Evolutionary conservation across 2,113 vertebrate species (phyloP).

Genomic region (Amphiprion percula): DNA sequence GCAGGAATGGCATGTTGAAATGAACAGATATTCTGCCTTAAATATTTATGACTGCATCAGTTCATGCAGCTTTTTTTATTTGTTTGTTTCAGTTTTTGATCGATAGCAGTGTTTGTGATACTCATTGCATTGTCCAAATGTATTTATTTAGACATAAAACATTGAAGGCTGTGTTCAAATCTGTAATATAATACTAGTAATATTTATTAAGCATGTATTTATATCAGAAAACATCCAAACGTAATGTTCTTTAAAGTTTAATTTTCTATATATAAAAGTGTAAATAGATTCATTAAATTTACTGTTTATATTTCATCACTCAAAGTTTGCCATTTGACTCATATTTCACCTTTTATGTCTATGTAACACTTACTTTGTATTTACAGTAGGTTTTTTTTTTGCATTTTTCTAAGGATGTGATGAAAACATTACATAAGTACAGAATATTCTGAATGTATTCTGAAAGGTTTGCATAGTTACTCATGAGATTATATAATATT

Average conservation of each 20-base stretch:
- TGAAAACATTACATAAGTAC: background rate
- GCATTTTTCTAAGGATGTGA: no score
- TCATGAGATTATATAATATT: background rate
- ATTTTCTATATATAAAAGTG: no score
- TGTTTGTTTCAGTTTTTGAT: background rate
- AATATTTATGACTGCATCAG: constrained; percentile 64
- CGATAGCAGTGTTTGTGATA: constrained; percentile 42
- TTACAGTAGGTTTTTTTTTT: background rate
- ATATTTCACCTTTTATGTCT: background rate
- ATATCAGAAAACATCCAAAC: background rate
- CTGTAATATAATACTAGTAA: background rate
- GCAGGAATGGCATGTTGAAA: constrained; percentile 12
- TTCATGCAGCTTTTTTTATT: constrained; percentile 2
- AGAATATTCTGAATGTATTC: background rate
- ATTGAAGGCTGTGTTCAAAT: constrained; percentile 4
- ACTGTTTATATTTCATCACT: no score
- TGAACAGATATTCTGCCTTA: constrained; percentile 39
- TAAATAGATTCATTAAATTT: no score
- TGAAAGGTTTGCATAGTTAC: constrained; percentile 3
- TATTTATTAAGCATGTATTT: background rate
- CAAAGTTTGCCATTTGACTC: background rate
- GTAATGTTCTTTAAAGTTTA: no score
- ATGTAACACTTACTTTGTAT: background rate
- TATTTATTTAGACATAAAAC: constrained; percentile 16
- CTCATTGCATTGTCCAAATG: constrained; percentile 30